phyloP scores from a whole-genome alignment of 2,888 invertebrate species.

The Saturnia japonica region DNA sequence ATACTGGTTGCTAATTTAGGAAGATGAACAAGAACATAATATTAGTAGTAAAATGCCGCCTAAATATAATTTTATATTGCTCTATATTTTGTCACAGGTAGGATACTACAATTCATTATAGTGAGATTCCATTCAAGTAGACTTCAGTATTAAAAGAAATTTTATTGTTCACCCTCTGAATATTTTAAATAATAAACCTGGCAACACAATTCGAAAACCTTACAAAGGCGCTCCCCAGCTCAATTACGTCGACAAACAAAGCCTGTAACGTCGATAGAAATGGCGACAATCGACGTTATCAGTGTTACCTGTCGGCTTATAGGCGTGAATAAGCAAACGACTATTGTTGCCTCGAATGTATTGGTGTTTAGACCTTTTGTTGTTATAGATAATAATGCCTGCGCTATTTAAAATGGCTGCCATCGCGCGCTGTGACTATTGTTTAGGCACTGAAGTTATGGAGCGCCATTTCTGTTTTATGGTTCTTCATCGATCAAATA shows the following conservation, averaged over 20 bases:
- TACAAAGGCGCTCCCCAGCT: constrained; percentile 7
- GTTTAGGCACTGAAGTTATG: neutral
- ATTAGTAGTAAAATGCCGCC: too few species aligned
- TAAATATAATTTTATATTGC: too few species aligned
- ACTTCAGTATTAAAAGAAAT: neutral
- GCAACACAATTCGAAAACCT: neutral
- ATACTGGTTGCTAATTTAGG: too few species aligned
- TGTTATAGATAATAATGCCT: constrained; percentile 6
- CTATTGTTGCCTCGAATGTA: constrained; percentile 4
- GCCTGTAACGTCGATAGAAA: constrained; percentile 10
- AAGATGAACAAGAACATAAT: too few species aligned
- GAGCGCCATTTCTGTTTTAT: neutral
- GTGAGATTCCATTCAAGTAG: neutral
- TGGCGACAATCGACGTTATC: constrained; percentile 12
- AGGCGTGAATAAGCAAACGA: constrained; percentile 13
- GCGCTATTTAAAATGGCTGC: neutral
- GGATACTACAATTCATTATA: neutral
- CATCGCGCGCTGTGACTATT: neutral
- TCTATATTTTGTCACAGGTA: too few species aligned
- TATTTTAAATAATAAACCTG: constrained; percentile 3
- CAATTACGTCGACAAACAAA: constrained; percentile 13
- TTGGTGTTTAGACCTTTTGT: constrained; percentile 9
- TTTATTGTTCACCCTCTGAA: neutral
- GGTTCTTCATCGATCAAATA: neutral
- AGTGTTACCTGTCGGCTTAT: constrained; percentile 6